Conservation (phyloP, 2,113 vertebrate species). For the Dicaeum eximium region DNA sequence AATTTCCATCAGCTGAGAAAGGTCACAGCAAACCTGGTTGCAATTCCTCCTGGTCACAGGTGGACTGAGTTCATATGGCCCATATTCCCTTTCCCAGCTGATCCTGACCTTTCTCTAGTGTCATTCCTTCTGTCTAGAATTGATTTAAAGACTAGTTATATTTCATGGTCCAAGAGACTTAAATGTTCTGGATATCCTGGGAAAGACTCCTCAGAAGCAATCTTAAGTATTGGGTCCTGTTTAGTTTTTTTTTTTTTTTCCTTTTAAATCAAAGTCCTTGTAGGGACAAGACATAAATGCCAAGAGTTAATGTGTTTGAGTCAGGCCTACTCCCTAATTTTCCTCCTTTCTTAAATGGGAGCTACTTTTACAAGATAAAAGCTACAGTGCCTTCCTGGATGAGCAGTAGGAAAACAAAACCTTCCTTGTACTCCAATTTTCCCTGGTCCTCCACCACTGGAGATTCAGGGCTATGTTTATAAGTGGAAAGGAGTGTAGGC, state of each 20-base stretch:
- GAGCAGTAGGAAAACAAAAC: not conserved
- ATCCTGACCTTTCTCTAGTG: not conserved
- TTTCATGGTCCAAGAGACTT: not conserved
- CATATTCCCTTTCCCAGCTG: not conserved
- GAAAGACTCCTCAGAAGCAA: not conserved
- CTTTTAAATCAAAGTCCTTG: not conserved
- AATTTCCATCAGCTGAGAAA: not conserved
- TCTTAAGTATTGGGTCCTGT: not conserved
- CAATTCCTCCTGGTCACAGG: not conserved
- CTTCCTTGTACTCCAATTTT: not conserved
- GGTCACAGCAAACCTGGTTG: not conserved
- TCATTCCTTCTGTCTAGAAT: not conserved
- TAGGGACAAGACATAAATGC: not conserved
- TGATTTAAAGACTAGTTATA: not conserved
- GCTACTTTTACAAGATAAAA: not conserved
- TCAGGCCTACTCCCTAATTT: not conserved
- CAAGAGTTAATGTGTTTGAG: rapidly evolving
- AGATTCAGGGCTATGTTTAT: not conserved
- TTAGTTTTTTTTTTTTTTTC: not conserved
- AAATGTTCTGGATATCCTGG: not conserved
- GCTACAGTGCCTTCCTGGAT: not conserved
- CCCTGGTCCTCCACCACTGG: not conserved
- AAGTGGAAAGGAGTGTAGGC: not conserved
- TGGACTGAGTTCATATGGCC: not conserved
- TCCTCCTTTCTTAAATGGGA: not conserved